Conservation (phyloP, 2,113 vertebrate species). For the Rhinolophus ferrumequinum region DNA sequence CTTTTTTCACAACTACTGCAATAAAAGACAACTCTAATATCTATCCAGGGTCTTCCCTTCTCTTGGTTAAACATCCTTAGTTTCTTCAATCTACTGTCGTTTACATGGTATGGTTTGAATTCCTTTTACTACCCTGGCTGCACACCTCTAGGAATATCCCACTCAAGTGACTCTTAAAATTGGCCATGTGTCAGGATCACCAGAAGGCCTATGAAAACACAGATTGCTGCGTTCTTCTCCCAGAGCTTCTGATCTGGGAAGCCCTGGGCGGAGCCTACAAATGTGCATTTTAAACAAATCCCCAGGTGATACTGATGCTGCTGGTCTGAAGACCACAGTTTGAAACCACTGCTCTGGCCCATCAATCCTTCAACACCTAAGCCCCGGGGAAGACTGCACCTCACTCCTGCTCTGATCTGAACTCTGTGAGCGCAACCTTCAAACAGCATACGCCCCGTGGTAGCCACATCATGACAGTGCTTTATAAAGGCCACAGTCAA, state of each 20-base stretch:
- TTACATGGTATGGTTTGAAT: background rate
- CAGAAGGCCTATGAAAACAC: background rate
- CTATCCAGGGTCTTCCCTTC: background rate
- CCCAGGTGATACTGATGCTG: background rate
- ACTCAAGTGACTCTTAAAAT: background rate
- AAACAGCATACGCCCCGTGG: background rate
- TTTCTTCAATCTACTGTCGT: background rate
- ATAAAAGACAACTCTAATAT: background rate
- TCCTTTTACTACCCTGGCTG: background rate
- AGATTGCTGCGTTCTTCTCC: background rate
- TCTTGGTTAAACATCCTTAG: background rate
- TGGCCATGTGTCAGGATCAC: background rate
- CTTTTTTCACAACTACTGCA: background rate
- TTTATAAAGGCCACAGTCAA: background rate
- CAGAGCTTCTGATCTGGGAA: background rate
- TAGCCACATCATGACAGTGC: background rate
- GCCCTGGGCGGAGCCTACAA: background rate
- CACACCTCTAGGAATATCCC: background rate
- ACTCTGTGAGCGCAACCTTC: background rate
- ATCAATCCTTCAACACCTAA: background rate
- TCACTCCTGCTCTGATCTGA: background rate
- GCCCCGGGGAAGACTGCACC: background rate
- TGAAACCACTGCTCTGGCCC: background rate
- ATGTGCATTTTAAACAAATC: background rate
- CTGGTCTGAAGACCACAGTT: background rate